Evolutionary conservation across 2,113 vertebrate species (phyloP).

Genomic region (Hippocampus zosterae): DNA sequence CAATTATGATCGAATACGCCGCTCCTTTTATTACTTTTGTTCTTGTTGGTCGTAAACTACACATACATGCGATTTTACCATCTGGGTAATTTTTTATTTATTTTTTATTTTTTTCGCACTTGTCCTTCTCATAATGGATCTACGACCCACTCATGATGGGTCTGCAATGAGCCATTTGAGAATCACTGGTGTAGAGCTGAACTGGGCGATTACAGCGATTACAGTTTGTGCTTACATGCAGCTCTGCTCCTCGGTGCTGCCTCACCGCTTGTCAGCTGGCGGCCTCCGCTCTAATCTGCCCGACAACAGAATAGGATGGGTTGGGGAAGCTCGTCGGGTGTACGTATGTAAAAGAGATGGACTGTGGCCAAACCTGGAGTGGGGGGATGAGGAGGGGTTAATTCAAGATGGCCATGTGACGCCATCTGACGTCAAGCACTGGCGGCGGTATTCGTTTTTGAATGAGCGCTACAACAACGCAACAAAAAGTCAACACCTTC

Average conservation of each 20-base stretch:
- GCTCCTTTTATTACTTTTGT: too few relatives aligned
- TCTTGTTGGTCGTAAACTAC: too few relatives aligned
- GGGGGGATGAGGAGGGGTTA: too few relatives aligned
- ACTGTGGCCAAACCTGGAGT: background rate
- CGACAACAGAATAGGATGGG: conserved; percentile 2
- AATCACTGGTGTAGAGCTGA: conserved; percentile 40
- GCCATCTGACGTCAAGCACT: background rate
- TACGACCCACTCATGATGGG: background rate
- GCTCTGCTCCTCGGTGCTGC: conserved; percentile 59
- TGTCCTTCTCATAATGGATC: background rate
- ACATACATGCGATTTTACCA: background rate
- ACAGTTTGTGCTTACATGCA: conserved; percentile 65
- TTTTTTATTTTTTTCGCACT: background rate
- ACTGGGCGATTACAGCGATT: conserved; percentile 64
- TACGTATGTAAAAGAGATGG: background rate
- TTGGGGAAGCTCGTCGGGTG: background rate
- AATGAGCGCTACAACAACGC: too few relatives aligned
- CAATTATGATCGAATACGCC: too few relatives aligned
- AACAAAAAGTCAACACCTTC: too few relatives aligned
- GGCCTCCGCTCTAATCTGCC: conserved; percentile 59
- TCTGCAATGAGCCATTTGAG: background rate
- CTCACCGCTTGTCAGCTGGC: conserved; percentile 60
- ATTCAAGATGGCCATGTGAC: background rate
- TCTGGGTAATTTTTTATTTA: too few relatives aligned
- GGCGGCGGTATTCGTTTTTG: background rate